Evolutionary conservation across 2,113 vertebrate species (phyloP).

Genomic region (Nothoprocta perdicaria): DNA sequence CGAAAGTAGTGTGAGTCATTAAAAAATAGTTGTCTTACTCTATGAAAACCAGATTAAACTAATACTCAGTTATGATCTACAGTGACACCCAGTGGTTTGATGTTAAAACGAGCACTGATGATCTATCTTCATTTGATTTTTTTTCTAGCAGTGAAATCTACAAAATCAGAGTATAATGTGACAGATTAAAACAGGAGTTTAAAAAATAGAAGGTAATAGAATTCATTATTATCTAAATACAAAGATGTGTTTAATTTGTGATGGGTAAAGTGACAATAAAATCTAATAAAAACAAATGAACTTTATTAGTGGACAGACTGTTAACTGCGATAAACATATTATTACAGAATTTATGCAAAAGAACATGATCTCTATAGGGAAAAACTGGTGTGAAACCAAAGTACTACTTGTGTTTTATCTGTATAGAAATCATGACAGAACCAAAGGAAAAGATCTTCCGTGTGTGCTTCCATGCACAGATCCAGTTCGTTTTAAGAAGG

Average conservation of each 20-base stretch:
- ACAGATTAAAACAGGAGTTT: fast-evolving
- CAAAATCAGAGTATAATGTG: not conserved
- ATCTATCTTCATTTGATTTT: not conserved
- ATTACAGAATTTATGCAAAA: fast-evolving
- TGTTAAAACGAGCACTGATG: fast-evolving
- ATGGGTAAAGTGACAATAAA: fast-evolving
- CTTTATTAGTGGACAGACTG: fast-evolving
- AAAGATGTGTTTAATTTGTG: fast-evolving
- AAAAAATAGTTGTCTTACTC: not conserved
- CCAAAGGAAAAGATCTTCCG: fast-evolving
- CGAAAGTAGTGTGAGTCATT: fast-evolving
- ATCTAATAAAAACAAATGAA: fast-evolving
- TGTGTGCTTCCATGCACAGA: not conserved
- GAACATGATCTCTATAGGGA: fast-evolving
- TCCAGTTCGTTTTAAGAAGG: not conserved
- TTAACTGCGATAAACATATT: fast-evolving
- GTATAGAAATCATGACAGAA: fast-evolving
- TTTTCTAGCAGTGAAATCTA: not conserved
- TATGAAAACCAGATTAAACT: not conserved
- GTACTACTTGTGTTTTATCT: not conserved
- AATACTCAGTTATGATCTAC: fast-evolving
- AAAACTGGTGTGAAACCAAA: not conserved
- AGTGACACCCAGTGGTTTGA: constrained; percentile 17
- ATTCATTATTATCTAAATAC: fast-evolving
- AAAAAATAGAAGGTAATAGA: not conserved